Evolutionary conservation across 1,140 invertebrate genomes (phyloP), one percentile per base, ranked within the genome.

Genomic region (Drosophila kepulauana): DNA sequence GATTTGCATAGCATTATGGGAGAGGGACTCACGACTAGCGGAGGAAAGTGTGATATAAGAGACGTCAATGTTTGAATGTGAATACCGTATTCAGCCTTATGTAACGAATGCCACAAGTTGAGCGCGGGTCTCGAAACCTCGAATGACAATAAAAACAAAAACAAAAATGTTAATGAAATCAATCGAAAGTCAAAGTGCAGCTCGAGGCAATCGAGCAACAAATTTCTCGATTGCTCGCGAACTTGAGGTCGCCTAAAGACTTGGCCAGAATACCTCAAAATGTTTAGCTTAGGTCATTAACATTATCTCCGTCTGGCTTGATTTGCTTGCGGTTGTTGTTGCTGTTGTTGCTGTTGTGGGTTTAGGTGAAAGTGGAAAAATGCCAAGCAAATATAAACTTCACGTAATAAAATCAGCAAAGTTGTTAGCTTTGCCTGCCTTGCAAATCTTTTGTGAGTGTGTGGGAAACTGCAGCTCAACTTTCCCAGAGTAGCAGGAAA

Each of bases 341-440:
- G 49, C 5, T 30, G 41, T 59, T 49, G 70, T 64, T 78, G 43
- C 67, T 30, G 20, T 51, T 54, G 28, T 54, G 15, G 30, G 15
- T 8, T 35, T 20, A 67, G 80, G 82, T 87, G 82, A 87, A 87
- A 87, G 82, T 82, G 77, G 68, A 87, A 88, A 87, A 74, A 82
- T 67, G 72, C 58, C 65, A 78, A 28, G 79, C 79, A 82, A 88
- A 79, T 68, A 82, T 68, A 82, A 74, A 82, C 58, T 82, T 82
- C 76, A 87, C 73, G 82, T 87, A 87, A 87, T 87, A 82, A 71
- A 85, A 81, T 75, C 59, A 56, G 38, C 54, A 59, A 25, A 82
- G 76, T 82, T 82, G 79, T 79, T 28, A 25, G 15, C 20, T 51
- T 25, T 41, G 64, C 10, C 43, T 38, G 8, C 20, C 20, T 25